These are phyloP conservation scores for Tokudaia muenninki DNA, from an alignment of 2,797 vertebrate species.

Conservation along the genomic window DNA sequence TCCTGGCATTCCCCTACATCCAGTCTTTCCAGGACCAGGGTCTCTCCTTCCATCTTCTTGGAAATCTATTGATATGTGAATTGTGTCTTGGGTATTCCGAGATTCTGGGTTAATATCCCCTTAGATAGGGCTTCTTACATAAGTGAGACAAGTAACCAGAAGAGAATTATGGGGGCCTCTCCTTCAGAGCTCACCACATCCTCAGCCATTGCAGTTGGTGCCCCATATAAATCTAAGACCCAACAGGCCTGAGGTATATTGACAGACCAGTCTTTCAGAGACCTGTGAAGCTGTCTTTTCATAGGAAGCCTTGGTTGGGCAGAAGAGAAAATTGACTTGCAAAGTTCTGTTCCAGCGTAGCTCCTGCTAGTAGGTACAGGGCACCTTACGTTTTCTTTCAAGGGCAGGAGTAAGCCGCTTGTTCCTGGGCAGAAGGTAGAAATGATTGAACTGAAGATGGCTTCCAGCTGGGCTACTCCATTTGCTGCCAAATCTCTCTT, in stretches of 20 bases:
- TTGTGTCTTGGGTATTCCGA: too few relatives aligned
- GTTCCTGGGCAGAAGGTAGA: neutral
- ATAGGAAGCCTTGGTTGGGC: neutral
- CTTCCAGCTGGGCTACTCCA: constrained; percentile 37
- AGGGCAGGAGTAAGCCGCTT: neutral
- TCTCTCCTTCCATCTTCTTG: too few relatives aligned
- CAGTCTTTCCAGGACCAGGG: too few relatives aligned
- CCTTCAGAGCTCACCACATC: neutral
- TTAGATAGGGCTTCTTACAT: neutral
- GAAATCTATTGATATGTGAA: too few relatives aligned
- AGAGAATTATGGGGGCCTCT: neutral
- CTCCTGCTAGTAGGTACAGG: neutral
- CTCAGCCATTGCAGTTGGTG: neutral
- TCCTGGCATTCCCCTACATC: too few relatives aligned
- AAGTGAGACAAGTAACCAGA: neutral
- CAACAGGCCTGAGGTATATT: neutral
- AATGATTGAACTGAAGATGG: neutral
- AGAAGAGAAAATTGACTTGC: neutral
- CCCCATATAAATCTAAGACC: neutral
- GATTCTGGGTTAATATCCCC: too few relatives aligned
- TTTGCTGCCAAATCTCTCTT: constrained; percentile 35
- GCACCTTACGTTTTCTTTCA: neutral
- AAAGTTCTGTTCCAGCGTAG: neutral
- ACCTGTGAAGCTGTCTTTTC: neutral
- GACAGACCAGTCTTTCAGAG: neutral